phyloP scores from a whole-genome alignment of 2,113 vertebrate species.

The Centropus unirufus region DNA sequence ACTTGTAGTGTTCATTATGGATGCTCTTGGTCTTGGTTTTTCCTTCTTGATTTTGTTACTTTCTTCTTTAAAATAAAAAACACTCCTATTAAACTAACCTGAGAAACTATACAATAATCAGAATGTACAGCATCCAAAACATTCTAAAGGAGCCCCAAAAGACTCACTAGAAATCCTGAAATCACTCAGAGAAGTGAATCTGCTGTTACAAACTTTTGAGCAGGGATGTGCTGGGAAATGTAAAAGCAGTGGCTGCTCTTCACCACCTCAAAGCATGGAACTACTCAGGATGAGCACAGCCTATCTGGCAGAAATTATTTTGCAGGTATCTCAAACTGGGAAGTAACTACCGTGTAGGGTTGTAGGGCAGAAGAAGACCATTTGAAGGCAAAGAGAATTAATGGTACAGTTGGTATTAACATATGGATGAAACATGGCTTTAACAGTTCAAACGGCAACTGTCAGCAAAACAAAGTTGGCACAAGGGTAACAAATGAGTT shows the following conservation, averaged over 20 bases:
- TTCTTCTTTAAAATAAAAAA: background rate
- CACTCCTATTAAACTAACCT: background rate
- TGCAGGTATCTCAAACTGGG: conserved; percentile 19
- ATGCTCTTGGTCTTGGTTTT: background rate
- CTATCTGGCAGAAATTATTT: background rate
- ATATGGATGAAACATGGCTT: conserved; percentile 67
- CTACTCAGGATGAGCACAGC: background rate
- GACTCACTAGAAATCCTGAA: background rate
- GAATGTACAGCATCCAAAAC: background rate
- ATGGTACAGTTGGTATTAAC: conserved; percentile 49
- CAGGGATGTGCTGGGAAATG: background rate
- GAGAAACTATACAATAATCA: background rate
- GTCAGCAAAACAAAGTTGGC: conserved; percentile 59
- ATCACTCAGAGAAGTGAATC: background rate
- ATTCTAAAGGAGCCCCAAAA: background rate
- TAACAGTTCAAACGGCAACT: conserved; percentile 63
- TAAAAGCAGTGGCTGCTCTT: background rate
- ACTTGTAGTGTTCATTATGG: background rate
- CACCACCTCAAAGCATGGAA: background rate
- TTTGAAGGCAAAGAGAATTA: conserved; percentile 35
- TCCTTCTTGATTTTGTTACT: background rate
- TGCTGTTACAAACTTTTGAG: background rate
- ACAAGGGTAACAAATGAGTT: conserved; percentile 66
- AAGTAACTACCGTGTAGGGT: background rate
- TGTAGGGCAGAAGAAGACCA: background rate